Evolutionary conservation across 2,888 invertebrate species (phyloP), one percentile per base, ranked within the genome.

Genomic region (Aradus depressus): DNA sequence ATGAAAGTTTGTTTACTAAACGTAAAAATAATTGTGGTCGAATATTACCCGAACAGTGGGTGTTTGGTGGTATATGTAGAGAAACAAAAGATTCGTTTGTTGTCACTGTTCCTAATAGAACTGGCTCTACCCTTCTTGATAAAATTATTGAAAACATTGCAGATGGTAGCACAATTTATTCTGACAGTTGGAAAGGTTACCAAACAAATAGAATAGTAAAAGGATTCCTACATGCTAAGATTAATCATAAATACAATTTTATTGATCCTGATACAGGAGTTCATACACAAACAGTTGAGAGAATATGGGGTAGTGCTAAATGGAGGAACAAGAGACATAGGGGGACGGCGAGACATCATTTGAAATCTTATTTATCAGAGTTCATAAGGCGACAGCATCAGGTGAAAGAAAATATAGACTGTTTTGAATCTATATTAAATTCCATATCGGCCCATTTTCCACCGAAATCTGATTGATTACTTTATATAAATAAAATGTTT

Each of bases 141-240:
- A 37, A 19, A 38, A 34, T 12, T 19, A 19, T 41, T 6, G 10
- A 37, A 6, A 37, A n/a, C 16, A 8, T 22, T 42, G 42, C 12
- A 42, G n/a, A 10, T 49, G 16, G 39, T 25, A 23, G 5, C n/a
- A 39, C 39, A 14, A 49, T 49, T 10, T 23, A 23, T 23, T 49
- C 39, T 5, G 49, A 49, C 10, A 23, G 49, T 18, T 49, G 39
- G 38, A 41, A 49, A 25, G 39, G 49, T 38, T 49, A 39, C 8
- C 21, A 41, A 21, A 21, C 41, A 2, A 19, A 41, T 8, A 41
- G n/a, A n/a, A n/a, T n/a, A n/a, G n/a, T n/a, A n/a, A n/a, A n/a
- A n/a, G n/a, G n/a, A n/a, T n/a, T n/a, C 6, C 28, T 18, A 42
- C 5, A 35, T 35, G 5, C 35, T 10, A 35, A 35, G 16, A 16